These are phyloP conservation scores for Coelopa pilipes DNA, from an alignment of 2,888 invertebrate genomes.

Conservation along the genomic window DNA sequence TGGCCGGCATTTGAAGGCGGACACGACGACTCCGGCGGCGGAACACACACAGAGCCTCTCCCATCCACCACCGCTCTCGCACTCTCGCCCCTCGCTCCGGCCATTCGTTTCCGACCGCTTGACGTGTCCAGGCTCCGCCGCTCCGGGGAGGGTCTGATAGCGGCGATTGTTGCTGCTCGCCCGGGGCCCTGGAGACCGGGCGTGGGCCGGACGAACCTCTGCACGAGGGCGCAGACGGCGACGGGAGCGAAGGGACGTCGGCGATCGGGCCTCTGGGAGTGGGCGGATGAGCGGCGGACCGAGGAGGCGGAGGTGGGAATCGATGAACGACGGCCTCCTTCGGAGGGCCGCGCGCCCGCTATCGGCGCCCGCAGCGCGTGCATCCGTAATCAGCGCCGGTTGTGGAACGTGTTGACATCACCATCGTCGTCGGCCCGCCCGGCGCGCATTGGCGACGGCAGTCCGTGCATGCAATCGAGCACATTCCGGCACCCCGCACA, in stretches of 20 bases:
- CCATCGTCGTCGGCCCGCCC: not conserved
- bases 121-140: conserved; percentile 6
- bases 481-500: not conserved
- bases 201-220: no score
- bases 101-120: conserved; percentile 2
- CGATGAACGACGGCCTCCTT: no score
- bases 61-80: no score
- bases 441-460: not conserved
- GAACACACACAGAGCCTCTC: no score
- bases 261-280: no score
- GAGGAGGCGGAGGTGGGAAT: no score
- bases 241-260: no score
- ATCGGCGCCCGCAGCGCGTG: no score
- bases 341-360: no score
- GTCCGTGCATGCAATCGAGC: conserved; percentile 7
- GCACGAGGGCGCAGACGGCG: no score
- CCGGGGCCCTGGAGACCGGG: no score
- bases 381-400: not conserved
- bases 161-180: conserved; percentile 30
- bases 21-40: not conserved
- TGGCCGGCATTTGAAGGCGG: conserved; percentile 29
- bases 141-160: conserved; percentile 29
- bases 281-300: no score
- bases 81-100: not conserved
- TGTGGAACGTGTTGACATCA: conserved; percentile 22